These are phyloP conservation scores for Alectoris magna DNA, from an alignment of 2,797 vertebrate species.

Conservation along the genomic window DNA sequence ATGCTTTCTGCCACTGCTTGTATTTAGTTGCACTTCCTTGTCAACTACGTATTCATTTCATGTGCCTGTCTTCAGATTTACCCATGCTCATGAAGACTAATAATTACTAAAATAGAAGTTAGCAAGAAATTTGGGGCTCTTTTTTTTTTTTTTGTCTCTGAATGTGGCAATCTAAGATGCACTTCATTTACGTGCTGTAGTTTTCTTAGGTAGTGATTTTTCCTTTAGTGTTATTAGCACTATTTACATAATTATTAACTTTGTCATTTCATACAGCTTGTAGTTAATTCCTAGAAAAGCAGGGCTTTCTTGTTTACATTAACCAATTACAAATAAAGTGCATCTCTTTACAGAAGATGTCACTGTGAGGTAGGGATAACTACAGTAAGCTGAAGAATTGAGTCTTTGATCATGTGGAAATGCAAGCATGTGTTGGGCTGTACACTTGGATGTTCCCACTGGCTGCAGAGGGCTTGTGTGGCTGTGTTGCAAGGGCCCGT, in stretches of 20 bases:
- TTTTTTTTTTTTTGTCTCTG: background rate
- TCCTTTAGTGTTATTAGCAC: background rate
- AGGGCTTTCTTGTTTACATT: background rate
- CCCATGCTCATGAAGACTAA: background rate
- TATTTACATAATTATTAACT: background rate
- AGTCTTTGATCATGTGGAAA: constrained; percentile 29
- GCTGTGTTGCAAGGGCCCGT: background rate
- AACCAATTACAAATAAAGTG: background rate
- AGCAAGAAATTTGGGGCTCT: background rate
- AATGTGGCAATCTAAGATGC: background rate
- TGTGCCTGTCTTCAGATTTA: background rate
- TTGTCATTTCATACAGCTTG: constrained; percentile 47
- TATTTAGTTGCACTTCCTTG: background rate
- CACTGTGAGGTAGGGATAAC: constrained; percentile 20
- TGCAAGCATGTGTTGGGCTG: background rate
- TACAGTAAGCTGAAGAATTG: background rate
- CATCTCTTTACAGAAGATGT: background rate
- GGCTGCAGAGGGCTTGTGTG: background rate
- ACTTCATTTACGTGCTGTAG: background rate
- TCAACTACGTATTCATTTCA: background rate
- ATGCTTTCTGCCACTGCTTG: background rate
- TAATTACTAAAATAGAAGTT: background rate
- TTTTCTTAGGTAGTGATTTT: constrained; percentile 1
- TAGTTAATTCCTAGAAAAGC: constrained; percentile 50
- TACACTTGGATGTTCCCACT: background rate